Conservation (phyloP, 2,797 vertebrate species). For the Anniella stebbinsi region DNA sequence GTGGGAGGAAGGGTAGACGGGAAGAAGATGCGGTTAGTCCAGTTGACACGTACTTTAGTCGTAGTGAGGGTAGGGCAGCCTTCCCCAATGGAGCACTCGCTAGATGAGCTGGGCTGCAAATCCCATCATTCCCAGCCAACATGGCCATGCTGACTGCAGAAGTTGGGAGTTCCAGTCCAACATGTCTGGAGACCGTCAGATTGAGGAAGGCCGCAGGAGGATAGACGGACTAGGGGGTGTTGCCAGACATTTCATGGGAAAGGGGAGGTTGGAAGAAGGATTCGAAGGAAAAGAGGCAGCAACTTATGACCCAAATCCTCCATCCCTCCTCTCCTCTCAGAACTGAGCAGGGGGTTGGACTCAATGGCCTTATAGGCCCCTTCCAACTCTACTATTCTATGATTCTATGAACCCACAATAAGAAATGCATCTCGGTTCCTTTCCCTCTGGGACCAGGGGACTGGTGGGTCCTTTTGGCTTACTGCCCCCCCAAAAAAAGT, state of each 20-base stretch:
- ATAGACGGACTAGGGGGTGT: not conserved
- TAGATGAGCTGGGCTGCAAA: not conserved
- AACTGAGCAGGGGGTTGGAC: too few relatives aligned
- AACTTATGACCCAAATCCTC: not conserved
- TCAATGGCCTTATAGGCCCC: too few relatives aligned
- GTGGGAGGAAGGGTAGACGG: not conserved
- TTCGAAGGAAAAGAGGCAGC: not conserved
- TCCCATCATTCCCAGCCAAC: not conserved
- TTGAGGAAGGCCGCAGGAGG: not conserved
- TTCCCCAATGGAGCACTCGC: not conserved
- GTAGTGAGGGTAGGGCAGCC: not conserved
- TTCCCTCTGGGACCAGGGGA: not conserved
- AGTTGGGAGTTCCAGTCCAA: not conserved
- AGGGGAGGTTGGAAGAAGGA: not conserved
- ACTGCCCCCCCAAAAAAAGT: too few relatives aligned
- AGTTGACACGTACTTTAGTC: not conserved
- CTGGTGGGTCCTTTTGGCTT: too few relatives aligned
- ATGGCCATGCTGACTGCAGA: too few relatives aligned
- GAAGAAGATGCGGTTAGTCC: not conserved
- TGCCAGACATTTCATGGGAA: not conserved
- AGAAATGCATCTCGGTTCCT: not conserved
- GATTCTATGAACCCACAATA: too few relatives aligned
- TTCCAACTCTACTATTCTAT: too few relatives aligned
- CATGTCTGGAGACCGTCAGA: not conserved
- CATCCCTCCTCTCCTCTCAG: conserved; percentile 66